Evolutionary conservation across 2,888 invertebrate genomes (phyloP), one percentile per base, ranked within the genome.

Genomic region (Amiota communis): DNA sequence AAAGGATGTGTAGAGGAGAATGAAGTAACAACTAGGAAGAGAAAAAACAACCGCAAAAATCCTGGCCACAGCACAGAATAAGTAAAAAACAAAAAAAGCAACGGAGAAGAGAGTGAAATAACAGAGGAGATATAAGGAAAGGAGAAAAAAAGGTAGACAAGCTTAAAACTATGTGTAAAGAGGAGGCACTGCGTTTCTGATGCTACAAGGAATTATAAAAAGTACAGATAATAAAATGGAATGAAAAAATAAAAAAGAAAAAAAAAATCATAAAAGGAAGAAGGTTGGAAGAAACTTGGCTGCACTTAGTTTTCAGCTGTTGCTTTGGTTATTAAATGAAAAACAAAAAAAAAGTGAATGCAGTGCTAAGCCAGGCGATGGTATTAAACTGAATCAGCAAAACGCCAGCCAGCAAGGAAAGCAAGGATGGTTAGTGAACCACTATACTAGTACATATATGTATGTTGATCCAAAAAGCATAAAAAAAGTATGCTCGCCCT

Each of bases 261-360:
- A 48, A 23, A 47, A 46, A 47, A 47, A 36, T 47, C 10, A 17
- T n/a, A 17, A 36, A 36, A 64, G 15, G 69, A 53, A 56, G 69
- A 53, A 56, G 10, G 11, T 20, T 61, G 46, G 12, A 11, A 36
- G 9, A 20, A 20, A 20, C 9, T 36, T 36, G 13, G 49, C 9
- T 36, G 67, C 67, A 23, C 72, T 20, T 13, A 15, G 63, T 12
- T 47, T 68, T 68, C 67, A 51, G 67, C 73, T 71, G 71, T 11
- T 36, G 71, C 71, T 48, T 75, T 64, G 75, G 64, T 74, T 77
- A 74, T 78, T 77, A 76, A 75, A 72, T 73, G 71, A 36, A 23
- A 46, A 10, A 69, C 56, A 47, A 61, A 23, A 61, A 36, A 65
- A 48, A 46, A 36, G 6, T 36, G 36, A 36, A 70, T 61, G 47